Evolutionary conservation across 1,140 invertebrate genomes (phyloP).

Genomic region (Meloidogyne chitwoodi): DNA sequence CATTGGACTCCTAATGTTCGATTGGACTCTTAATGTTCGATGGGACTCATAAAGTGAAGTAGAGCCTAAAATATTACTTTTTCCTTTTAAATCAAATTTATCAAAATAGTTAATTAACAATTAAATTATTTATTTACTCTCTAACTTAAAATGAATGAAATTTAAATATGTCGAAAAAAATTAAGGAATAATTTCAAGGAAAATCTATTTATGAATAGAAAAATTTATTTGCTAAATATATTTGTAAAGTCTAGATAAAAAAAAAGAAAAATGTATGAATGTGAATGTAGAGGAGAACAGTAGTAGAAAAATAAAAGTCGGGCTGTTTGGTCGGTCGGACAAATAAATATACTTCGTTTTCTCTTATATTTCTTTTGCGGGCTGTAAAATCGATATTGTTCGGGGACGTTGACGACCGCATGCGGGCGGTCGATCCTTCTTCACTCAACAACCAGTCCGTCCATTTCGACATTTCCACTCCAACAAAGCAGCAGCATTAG

Average conservation of each 20-base stretch:
- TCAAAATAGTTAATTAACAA: too few species aligned
- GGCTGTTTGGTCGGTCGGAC: background rate
- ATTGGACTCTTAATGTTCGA: too few species aligned
- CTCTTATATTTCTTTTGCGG: background rate
- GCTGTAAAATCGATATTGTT: background rate
- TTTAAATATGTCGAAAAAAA: too few species aligned
- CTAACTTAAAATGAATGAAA: too few species aligned
- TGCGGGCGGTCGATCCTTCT: background rate
- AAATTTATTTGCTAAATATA: too few species aligned
- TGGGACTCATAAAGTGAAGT: too few species aligned
- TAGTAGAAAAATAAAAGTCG: background rate
- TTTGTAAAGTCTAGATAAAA: background rate
- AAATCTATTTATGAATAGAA: too few species aligned
- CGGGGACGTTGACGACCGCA: background rate
- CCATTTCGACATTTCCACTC: background rate
- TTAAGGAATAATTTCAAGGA: too few species aligned
- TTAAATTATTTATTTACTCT: too few species aligned
- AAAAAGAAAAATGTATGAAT: background rate
- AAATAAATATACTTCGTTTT: background rate
- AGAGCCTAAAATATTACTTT: too few species aligned
- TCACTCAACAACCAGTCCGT: background rate
- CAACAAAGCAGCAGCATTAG: background rate
- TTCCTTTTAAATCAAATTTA: too few species aligned
- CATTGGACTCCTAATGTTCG: too few species aligned
- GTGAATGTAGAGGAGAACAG: background rate